Base-by-base conservation (phyloP, 30 jellyfish, hydroid and myxozoan species). In the Cassiopea xamachana region DNA sequence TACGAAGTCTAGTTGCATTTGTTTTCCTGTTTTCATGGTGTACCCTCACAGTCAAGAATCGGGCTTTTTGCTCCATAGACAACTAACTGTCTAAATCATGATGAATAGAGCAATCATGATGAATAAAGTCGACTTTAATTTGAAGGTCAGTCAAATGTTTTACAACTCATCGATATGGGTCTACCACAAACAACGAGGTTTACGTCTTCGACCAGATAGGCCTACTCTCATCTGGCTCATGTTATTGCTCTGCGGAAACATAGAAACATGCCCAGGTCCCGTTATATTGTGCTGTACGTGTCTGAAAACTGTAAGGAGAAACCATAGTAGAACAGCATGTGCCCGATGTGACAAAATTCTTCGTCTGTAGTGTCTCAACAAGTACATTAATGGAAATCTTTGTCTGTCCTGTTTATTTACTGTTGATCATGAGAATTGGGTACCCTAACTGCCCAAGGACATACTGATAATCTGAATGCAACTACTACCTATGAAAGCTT, bases 241-340 rank as follows among this genome's bases (percentile, higher is more conserved):
- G 90, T 45, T 51, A 61, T 81, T 81, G n/a, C 80, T 81, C 12
- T 81, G 90, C 62, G 69, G 90, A 60, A 62, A 82, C 46, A 50
- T 82, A 9, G 83, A 82, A 82, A 82, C 91, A 82, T 82, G 91
- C 83, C 83, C 88, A 79, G 88, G 88, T 59, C 88, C 88, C 45
- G 73, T 71, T 19, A 82, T 82, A 62, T 27, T 0, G 39, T 27
- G 39, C 39, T 27, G 39, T 27, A 27, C 39, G 50, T 82, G 84
- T 82, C 50, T 50, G 73, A 82, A 82, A 82, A 82, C 91, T 61
- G 39, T 27, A 27, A 27, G 39, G 39, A 27, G 39, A 27, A 27
- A 27, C 39, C 39, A 27, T 27, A 27, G 91, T 69, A 82, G 91
- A 82, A 78, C 91, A 61, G n/a, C 81, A 50, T 82, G 91, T 59